These are phyloP conservation scores for Rhizoglyphus robini DNA, from an alignment of 1,140 invertebrate genomes.

Conservation along the genomic window DNA sequence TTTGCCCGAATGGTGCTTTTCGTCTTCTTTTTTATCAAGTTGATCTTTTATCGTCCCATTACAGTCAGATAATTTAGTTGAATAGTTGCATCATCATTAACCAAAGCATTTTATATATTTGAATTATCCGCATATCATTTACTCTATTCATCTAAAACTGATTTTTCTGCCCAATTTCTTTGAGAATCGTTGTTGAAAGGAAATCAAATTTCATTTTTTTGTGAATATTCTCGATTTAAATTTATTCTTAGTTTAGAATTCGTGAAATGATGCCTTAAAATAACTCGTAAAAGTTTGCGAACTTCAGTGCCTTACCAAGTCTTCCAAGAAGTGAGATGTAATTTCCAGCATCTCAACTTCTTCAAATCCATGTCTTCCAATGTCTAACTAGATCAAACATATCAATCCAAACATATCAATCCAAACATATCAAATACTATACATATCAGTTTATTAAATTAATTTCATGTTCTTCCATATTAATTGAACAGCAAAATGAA, in stretches of 20 bases:
- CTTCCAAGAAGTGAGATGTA: slow-evolving; percentile 15
- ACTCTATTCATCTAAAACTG: background rate
- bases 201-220: background rate
- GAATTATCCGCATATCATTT: too few species aligned
- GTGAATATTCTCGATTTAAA: background rate
- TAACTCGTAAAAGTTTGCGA: background rate
- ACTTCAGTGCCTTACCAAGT: slow-evolving; percentile 19
- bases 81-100: too few species aligned
- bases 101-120: too few species aligned
- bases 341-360: background rate
- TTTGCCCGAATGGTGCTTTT: background rate
- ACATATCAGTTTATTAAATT: too few species aligned
- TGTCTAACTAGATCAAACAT: background rate
- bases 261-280: background rate
- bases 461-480: too few species aligned
- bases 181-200: background rate
- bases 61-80: background rate
- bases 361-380: slow-evolving; percentile 17
- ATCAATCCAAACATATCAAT: too few species aligned
- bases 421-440: too few species aligned
- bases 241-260: background rate
- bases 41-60: background rate
- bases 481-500: too few species aligned
- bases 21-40: background rate
- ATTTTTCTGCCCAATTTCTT: background rate